These are phyloP conservation scores for Syrmaticus mikado DNA, from an alignment of 2,113 vertebrate species.

Conservation along the genomic window DNA sequence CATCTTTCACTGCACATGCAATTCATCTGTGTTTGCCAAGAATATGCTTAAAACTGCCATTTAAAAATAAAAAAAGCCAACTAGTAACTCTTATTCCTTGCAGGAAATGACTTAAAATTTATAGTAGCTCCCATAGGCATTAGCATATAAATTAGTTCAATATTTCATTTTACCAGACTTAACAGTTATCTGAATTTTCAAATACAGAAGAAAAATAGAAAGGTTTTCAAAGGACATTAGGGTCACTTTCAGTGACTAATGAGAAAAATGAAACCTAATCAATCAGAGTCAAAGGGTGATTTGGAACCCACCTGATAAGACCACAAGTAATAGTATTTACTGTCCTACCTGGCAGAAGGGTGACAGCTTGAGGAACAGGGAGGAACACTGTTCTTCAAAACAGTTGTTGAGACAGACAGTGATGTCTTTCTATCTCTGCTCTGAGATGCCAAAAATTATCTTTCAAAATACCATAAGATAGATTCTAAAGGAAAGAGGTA, in stretches of 20 bases:
- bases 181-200: not conserved
- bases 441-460: fast-evolving
- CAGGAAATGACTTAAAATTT: not conserved
- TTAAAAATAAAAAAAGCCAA: not conserved
- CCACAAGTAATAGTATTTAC: not conserved
- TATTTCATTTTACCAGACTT: not conserved
- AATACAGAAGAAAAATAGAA: not conserved
- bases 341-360: not conserved
- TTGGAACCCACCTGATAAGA: not conserved
- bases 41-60: not conserved
- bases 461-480: not conserved
- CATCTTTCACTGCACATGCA: not conserved
- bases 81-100: not conserved
- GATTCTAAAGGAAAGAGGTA: not conserved
- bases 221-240: not conserved
- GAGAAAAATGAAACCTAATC: not conserved
- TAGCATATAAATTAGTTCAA: not conserved
- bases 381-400: not conserved
- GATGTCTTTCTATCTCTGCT: not conserved
- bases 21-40: not conserved
- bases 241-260: not conserved
- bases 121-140: not conserved
- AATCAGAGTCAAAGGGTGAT: not conserved
- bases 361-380: not conserved
- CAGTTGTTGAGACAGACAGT: not conserved